Conservation (phyloP, 2,888 invertebrate genomes). For the Drosophila meridiana region DNA sequence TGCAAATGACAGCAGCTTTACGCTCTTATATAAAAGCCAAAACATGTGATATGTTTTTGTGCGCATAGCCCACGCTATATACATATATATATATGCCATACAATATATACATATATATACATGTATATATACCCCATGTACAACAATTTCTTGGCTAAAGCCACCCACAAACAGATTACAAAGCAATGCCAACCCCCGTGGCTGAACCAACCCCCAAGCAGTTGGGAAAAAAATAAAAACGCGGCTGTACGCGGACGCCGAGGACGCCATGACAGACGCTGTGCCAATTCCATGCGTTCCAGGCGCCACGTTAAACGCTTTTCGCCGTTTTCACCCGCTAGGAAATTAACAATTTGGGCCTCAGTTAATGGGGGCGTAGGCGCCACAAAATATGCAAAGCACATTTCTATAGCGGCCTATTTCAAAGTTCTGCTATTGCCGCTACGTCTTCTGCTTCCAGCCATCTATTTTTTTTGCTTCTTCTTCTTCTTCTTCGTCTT, state of each 20-base stretch:
- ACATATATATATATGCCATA: slow-evolving; percentile 16
- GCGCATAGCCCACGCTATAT: slow-evolving; percentile 41
- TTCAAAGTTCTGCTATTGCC: slow-evolving; percentile 36
- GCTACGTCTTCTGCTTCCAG: background rate
- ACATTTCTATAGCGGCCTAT: slow-evolving; percentile 58
- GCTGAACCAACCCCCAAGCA: slow-evolving; percentile 60
- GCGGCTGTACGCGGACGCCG: slow-evolving; percentile 59
- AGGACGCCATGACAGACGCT: slow-evolving; percentile 65
- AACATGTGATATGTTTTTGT: slow-evolving; percentile 68
- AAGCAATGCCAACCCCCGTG: slow-evolving; percentile 70
- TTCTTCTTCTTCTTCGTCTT: background rate
- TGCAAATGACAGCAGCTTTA: slow-evolving; percentile 75
- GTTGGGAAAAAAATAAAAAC: slow-evolving; percentile 33
- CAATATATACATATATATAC: slow-evolving; percentile 16
- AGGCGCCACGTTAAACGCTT: slow-evolving; percentile 45
- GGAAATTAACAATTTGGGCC: slow-evolving; percentile 73
- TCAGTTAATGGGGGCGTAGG: slow-evolving; percentile 50
- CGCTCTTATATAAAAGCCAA: slow-evolving; percentile 74
- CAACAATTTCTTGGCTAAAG: slow-evolving; percentile 65
- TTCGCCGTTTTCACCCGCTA: slow-evolving; percentile 38
- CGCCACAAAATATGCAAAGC: slow-evolving; percentile 68
- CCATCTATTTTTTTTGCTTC: slow-evolving; percentile 5
- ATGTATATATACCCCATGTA: slow-evolving; percentile 39
- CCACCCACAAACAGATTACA: slow-evolving; percentile 75
- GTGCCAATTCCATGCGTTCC: slow-evolving; percentile 70